Conservation (phyloP, 2,113 vertebrate species). For the Gasterosteus nipponicus region DNA sequence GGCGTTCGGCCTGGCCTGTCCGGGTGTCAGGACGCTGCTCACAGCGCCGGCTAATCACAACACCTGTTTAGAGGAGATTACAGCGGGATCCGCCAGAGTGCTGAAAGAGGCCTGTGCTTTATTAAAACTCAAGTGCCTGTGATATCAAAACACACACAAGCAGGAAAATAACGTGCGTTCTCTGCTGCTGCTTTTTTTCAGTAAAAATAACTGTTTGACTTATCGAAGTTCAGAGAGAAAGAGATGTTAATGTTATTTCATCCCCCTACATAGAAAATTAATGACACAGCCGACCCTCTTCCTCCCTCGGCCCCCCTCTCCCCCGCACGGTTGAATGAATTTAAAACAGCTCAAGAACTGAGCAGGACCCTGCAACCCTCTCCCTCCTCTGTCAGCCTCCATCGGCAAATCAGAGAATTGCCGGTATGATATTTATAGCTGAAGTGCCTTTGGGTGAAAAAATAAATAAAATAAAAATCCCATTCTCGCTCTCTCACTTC, state of each 20-base stretch:
- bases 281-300: conserved; percentile 61
- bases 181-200: conserved; percentile 16
- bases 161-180: conserved; percentile 18
- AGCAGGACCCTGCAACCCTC: conserved; percentile 59
- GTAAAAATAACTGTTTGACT: conserved; percentile 67
- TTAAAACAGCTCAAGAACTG: conserved; percentile 66
- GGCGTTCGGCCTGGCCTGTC: conserved; percentile 47
- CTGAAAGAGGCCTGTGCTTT: conserved; percentile 65
- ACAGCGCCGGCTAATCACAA: conserved; percentile 68
- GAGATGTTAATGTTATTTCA: conserved; percentile 74
- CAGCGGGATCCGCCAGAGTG: conserved; percentile 56
- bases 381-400: conserved; percentile 65
- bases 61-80: conserved; percentile 77
- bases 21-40: conserved; percentile 67
- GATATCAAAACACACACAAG: not conserved
- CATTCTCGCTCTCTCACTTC: conserved; percentile 44
- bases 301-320: conserved; percentile 40
- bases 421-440: conserved; percentile 78
- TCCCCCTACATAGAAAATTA: conserved; percentile 65
- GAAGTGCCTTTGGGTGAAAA: conserved; percentile 60
- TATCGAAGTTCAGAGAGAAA: conserved; percentile 69
- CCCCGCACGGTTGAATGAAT: conserved; percentile 64
- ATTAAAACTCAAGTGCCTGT: conserved; percentile 66
- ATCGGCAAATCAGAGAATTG: conserved; percentile 76
- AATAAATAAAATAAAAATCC: conserved; percentile 36